Evolutionary conservation across 2,113 vertebrate species (phyloP), one percentile per base, ranked within the genome.

Genomic region (Typhlomys cinereus): DNA sequence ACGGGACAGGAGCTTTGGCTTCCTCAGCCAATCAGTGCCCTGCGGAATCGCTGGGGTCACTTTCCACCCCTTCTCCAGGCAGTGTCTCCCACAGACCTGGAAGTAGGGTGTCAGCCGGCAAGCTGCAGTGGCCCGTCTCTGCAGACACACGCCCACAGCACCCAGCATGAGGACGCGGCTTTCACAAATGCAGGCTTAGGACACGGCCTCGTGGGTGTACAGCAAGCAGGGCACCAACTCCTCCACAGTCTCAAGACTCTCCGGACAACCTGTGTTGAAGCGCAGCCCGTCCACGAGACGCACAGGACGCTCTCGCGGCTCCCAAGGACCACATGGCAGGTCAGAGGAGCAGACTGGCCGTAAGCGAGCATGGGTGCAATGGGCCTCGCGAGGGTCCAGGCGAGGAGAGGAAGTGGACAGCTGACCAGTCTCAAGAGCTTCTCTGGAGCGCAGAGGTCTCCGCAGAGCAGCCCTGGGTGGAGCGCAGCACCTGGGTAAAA

Each of bases 1-100:
- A 62, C 23, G n/a, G 9, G 48, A 66, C 52, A 36, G n/a, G n/a
- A n/a, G 36, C n/a, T 29, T 39, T n/a, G n/a, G n/a, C n/a, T n/a
- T 25, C 20, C 57, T 11, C 50, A 9, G 14, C 50, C 1, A 31
- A 54, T 44, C 46, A 7, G n/a, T 1, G 8, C 17, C 61, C n/a
- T n/a, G n/a, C n/a, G 6, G 67, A 14, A 1, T 1, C 29, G 27
- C 34, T 4, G 2, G 29, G 9, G n/a, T n/a, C n/a, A 54, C 57
- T 69, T 23, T 8, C 13, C 54, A 29, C 21, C 36, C 29, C 46
- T 2, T 18, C 54, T 41, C 20, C 25, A 5, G 2, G 1, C 4
- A 25, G 7, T 76, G 21, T 85, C 34, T 57, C 52, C 41, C 20
- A 2, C 5, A 46, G 50, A 67, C 67, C 29, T 25, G n/a, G n/a